A percentile compares a stretch with the other conserved stretches of the same genome.
These are phyloP conservation scores for Heliocidaris tuberculata DNA, from an alignment of 35 echinoderm and acorn worm genomes.

Conservation along the genomic window DNA sequence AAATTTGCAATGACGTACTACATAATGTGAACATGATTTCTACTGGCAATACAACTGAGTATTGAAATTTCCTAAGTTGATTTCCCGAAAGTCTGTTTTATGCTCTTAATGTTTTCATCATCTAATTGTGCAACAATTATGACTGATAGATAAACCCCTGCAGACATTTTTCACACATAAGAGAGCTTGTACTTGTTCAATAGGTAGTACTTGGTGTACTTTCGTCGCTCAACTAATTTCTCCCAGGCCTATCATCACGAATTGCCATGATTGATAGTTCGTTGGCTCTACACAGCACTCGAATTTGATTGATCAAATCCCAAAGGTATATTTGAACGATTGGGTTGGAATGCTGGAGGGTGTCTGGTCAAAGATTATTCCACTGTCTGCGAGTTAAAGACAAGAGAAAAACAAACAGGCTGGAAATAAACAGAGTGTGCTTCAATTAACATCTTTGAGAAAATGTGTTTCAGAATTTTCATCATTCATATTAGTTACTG, in stretches of 20 bases:
- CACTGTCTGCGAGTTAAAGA: background rate
- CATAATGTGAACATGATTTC: no score
- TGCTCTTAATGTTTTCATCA: no score
- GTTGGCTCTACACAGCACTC: background rate
- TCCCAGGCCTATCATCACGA: background rate
- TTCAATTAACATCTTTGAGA: background rate
- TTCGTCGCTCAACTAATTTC: background rate
- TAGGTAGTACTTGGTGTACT: no score
- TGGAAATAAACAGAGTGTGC: background rate
- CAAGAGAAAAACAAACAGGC: background rate
- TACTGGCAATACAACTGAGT: no score
- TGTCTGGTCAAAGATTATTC: constrained; percentile 10
- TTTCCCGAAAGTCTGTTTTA: no score
- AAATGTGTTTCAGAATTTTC: background rate
- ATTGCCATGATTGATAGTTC: background rate
- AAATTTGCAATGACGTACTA: no score
- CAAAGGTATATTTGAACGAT: background rate
- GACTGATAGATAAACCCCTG: no score
- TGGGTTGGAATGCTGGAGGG: background rate
- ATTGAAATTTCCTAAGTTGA: no score
- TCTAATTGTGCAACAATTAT: no score
- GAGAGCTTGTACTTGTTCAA: no score
- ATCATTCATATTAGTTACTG: background rate
- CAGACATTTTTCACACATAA: no score
- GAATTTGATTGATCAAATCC: background rate